Evolutionary conservation across 2,797 vertebrate genomes (phyloP).

Genomic region (Podarcis siculus): DNA sequence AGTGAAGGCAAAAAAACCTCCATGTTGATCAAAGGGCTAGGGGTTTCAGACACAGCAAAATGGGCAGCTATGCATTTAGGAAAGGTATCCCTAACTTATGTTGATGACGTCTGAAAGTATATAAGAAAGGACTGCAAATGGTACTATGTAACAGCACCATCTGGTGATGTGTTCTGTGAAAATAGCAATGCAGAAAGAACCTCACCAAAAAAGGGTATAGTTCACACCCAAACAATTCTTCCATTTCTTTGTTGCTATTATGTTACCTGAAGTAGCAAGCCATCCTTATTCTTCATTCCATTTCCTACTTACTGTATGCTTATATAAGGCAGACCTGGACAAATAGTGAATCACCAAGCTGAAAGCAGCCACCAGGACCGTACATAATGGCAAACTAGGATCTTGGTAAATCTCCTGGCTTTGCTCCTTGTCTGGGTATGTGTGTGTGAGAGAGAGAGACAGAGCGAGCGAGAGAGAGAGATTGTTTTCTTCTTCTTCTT

Average conservation of each 20-base stretch:
- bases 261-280: background rate
- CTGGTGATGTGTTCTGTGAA: slow-evolving; percentile 15
- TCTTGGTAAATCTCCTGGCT: background rate
- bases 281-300: no score
- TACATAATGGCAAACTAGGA: background rate
- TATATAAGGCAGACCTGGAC: background rate
- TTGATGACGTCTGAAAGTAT: background rate
- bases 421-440: background rate
- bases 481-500: no score
- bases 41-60: background rate
- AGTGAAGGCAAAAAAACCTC: background rate
- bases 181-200: background rate
- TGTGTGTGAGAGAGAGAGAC: background rate
- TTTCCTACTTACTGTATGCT: background rate
- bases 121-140: slow-evolving; percentile 1
- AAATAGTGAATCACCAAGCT: no score
- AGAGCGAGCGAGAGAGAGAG: no score
- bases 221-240: background rate
- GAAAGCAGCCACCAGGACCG: background rate
- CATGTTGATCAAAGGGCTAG: background rate
- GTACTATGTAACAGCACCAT: slow-evolving; percentile 29
- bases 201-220: background rate
- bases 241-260: background rate
- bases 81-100: background rate
- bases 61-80: background rate